Base-by-base conservation (phyloP, 1,140 invertebrate species). In the Meloidogyne exigua region DNA sequence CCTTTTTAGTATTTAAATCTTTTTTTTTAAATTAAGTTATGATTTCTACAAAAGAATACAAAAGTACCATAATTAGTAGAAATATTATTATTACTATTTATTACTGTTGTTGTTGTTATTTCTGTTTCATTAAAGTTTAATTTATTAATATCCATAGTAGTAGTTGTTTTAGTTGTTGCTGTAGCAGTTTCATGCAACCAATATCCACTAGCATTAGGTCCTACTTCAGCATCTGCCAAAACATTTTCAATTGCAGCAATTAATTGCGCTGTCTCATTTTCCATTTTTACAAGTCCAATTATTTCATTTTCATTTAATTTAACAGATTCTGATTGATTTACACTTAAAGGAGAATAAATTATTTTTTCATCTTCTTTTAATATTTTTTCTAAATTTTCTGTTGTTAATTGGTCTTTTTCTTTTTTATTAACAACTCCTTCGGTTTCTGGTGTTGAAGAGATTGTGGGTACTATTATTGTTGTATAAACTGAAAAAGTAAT, bases 201-300 rank as follows among this genome's bases (percentile, higher is more conserved):
- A 32, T 73, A 65, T 11, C 57, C 71, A 4, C 44, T n/a, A 21
- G 49, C 49, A 25, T 73, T 73, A 28, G 72, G 72, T 1, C 72
- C 72, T 32, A 73, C 36, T 36, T 73, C 72, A 2, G 72, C 76
- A 28, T 78, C 76, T 36, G 63, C 69, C 10, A 78, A 63, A 32
- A 78, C 74, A 77, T 77, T 78, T 57, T 78, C 76, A 18, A 78
- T 78, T 44, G 78, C 76, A 7, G 76, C 49, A 18, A 78, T 78
- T 26, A 78, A 44, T 49, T 78, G 32, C 7, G 65, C 76, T 28
- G 76, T 78, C 28, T 78, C 76, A 21, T 76, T 66, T 68, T 69
- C 74, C 23, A 73, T 44, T 13, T 39, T 36, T 36, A 28, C n/a
- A 62, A 72, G 18, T 18, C 57, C 44, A 65, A 64, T 65, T 64